Conservation (phyloP, 64 coral and sea anemone genomes). For the Orbicella faveolata region DNA sequence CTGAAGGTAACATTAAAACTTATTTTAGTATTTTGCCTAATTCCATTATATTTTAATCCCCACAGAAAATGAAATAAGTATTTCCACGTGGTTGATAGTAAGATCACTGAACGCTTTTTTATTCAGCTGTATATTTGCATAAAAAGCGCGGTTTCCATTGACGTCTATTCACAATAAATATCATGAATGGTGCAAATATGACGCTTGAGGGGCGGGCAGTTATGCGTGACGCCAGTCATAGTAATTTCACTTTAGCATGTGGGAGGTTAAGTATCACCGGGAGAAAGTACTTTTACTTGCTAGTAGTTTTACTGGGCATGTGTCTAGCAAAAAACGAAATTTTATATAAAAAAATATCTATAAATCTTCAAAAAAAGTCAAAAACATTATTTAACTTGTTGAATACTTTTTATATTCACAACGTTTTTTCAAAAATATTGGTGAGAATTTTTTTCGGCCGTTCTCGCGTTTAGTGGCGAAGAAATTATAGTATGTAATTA, state of each 20-base stretch:
- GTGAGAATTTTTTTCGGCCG: background rate
- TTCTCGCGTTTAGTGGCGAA: background rate
- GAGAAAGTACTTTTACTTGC: constrained; percentile 42
- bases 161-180: background rate
- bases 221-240: constrained; percentile 6
- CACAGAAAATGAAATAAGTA: background rate
- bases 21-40: background rate
- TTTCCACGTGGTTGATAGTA: constrained; percentile 18
- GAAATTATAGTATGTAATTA: background rate
- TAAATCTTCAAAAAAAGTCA: background rate
- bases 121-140: constrained; percentile 4
- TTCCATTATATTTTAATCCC: background rate
- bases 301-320: constrained; percentile 30
- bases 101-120: background rate
- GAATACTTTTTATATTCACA: background rate
- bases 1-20: background rate
- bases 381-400: no score
- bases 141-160: constrained; percentile 20
- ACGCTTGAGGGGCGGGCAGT: background rate
- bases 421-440: background rate
- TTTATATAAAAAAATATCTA: background rate
- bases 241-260: background rate
- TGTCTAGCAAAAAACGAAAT: background rate
- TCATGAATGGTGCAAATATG: background rate
- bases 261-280: background rate